A percentile compares a stretch with the other conserved stretches of the same genome.
Conservation (phyloP, 2,113 vertebrate species). For the Xenopus laevis region DNA sequence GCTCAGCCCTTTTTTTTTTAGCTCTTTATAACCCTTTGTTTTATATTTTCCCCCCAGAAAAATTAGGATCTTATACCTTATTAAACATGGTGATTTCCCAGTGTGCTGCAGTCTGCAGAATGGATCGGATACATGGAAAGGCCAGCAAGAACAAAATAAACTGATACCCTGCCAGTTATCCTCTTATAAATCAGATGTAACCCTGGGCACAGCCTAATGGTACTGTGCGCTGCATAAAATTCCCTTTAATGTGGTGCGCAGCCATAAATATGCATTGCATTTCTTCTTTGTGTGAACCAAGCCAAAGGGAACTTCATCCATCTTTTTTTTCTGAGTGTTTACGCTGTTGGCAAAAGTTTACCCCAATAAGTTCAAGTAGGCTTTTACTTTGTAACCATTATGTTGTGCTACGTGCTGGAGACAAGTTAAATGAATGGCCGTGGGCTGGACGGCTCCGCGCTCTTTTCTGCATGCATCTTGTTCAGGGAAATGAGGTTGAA, state of each 20-base stretch:
- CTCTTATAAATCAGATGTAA: constrained; percentile 13
- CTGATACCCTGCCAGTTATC: background rate
- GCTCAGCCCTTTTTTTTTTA: too few relatives aligned
- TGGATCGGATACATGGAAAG: background rate
- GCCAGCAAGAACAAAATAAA: background rate
- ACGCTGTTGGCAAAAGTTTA: constrained; percentile 40
- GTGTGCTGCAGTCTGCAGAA: background rate
- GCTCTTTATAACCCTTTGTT: too few relatives aligned
- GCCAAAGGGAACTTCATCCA: background rate
- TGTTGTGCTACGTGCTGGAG: constrained; percentile 36
- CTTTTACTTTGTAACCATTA: constrained; percentile 45
- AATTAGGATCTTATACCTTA: too few relatives aligned
- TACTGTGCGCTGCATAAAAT: background rate
- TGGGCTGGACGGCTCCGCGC: constrained; percentile 33
- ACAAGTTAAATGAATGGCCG: constrained; percentile 44
- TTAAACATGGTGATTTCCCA: too few relatives aligned
- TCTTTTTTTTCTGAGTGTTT: constrained; percentile 19
- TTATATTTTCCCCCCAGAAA: too few relatives aligned
- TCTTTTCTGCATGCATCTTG: constrained; percentile 41
- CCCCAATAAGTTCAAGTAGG: constrained; percentile 32
- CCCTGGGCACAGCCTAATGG: background rate
- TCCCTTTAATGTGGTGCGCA: background rate
- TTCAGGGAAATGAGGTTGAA: constrained; percentile 45
- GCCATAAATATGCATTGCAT: constrained; percentile 16
- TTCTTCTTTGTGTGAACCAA: background rate